Conservation (phyloP, 2,797 vertebrate species). For the Sebastes variabilis region DNA sequence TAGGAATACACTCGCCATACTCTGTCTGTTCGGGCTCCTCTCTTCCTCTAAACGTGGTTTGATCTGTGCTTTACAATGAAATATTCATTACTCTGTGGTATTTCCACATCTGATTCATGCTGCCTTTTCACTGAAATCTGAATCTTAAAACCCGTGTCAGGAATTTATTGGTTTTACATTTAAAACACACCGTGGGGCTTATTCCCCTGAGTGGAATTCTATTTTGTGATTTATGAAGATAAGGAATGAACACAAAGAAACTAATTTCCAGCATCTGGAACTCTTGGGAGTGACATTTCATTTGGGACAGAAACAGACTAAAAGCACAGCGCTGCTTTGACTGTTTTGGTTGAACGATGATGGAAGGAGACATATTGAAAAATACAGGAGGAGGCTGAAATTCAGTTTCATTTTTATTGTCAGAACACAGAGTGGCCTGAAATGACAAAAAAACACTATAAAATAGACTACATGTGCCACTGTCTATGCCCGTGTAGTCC, state of each 20-base stretch:
- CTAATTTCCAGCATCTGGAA: conserved; percentile 50
- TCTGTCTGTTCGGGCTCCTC: conserved; percentile 15
- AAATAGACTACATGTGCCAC: not conserved
- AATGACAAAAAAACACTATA: not conserved
- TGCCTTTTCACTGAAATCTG: conserved; percentile 48
- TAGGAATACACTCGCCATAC: not conserved
- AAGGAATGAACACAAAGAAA: conserved; percentile 50
- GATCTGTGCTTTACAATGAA: conserved; percentile 67
- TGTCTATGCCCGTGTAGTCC: not conserved
- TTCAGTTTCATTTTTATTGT: conserved; percentile 3
- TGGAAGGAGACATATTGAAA: conserved; percentile 17
- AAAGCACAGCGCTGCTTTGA: conserved; percentile 37
- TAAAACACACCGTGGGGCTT: conserved; percentile 32
- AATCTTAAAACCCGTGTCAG: conserved; percentile 60
- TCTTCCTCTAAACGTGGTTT: conserved; percentile 47
- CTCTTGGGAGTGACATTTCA: conserved; percentile 51
- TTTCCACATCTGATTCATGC: conserved; percentile 61
- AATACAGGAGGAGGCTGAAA: not conserved
- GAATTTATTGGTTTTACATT: conserved; percentile 70
- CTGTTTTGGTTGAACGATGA: conserved; percentile 34
- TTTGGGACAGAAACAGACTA: conserved; percentile 34
- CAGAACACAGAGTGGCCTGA: not conserved
- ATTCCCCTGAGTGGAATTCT: conserved; percentile 47
- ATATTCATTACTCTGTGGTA: conserved; percentile 75
- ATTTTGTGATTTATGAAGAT: conserved; percentile 58